Evolutionary conservation across 2,113 vertebrate genomes (phyloP).

Genomic region (Pseudopodoces humilis): DNA sequence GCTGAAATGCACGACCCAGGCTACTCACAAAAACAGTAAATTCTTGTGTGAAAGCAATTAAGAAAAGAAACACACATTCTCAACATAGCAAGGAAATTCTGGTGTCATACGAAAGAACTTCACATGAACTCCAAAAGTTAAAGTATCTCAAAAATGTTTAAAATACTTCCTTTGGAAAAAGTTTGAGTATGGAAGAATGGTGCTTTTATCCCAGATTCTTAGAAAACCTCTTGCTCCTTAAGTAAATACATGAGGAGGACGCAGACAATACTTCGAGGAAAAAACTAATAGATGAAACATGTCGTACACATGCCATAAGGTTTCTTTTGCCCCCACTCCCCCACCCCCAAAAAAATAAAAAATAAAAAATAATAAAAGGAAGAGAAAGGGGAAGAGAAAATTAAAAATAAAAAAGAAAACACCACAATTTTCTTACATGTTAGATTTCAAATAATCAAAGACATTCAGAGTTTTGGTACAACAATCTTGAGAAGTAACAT

Average conservation of each 20-base stretch:
- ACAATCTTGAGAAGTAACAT: not conserved
- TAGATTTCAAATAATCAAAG: not conserved
- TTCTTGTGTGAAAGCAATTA: not conserved
- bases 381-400: not conserved
- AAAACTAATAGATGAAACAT: not conserved
- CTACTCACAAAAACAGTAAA: not conserved
- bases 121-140: not conserved
- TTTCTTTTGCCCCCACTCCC: not conserved
- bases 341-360: not conserved
- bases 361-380: not conserved
- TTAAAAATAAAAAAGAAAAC: not conserved
- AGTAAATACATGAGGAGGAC: not conserved
- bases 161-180: not conserved
- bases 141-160: not conserved
- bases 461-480: not conserved
- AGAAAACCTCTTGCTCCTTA: not conserved
- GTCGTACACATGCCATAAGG: fast-evolving
- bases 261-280: not conserved
- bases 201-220: not conserved
- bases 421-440: not conserved
- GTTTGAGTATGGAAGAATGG: not conserved
- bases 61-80: not conserved
- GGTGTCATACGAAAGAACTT: not conserved
- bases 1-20: not conserved
- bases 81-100: not conserved